Percentiles rank a stretch among this genome's conserved stretches.
Evolutionary conservation across 2,113 vertebrate genomes (phyloP).

Genomic region (Eonycteris spelaea): DNA sequence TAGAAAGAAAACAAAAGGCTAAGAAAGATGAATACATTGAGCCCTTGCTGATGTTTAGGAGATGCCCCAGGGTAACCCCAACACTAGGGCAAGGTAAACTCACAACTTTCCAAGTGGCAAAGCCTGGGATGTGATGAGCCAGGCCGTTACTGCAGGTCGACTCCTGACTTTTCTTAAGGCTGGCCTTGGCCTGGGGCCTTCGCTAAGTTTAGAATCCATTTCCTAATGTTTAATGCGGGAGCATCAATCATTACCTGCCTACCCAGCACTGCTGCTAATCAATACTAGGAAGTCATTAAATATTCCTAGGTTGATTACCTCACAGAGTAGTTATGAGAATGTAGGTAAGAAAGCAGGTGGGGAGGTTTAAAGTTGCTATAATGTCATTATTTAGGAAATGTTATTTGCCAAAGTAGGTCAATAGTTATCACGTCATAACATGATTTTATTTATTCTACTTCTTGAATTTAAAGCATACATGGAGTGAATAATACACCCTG

Average conservation of each 20-base stretch:
- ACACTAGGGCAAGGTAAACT: not conserved
- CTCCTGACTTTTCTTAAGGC: not conserved
- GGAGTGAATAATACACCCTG: not conserved
- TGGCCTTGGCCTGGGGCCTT: not conserved
- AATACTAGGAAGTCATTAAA: slow-evolving; percentile 10
- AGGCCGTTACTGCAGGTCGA: not conserved
- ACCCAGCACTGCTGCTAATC: not conserved
- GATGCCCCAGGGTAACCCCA: not conserved
- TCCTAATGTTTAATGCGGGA: not conserved
- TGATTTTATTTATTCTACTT: not conserved
- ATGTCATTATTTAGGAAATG: not conserved
- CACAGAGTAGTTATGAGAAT: not conserved
- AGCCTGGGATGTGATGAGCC: not conserved
- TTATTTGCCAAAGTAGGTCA: not conserved
- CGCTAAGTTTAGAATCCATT: not conserved
- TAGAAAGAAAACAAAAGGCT: not conserved
- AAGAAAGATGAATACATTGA: not conserved
- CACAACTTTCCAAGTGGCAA: not conserved
- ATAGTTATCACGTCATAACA: not conserved
- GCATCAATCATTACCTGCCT: not conserved
- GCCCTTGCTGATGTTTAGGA: not conserved
- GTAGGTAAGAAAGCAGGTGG: not conserved
- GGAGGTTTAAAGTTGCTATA: not conserved
- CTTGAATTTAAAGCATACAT: not conserved
- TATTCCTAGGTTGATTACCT: not conserved